A percentile compares a stretch with the other conserved stretches of the same genome.
These are phyloP conservation scores for Luperina nickerlii DNA, from an alignment of 2,888 invertebrate genomes.

Conservation along the genomic window DNA sequence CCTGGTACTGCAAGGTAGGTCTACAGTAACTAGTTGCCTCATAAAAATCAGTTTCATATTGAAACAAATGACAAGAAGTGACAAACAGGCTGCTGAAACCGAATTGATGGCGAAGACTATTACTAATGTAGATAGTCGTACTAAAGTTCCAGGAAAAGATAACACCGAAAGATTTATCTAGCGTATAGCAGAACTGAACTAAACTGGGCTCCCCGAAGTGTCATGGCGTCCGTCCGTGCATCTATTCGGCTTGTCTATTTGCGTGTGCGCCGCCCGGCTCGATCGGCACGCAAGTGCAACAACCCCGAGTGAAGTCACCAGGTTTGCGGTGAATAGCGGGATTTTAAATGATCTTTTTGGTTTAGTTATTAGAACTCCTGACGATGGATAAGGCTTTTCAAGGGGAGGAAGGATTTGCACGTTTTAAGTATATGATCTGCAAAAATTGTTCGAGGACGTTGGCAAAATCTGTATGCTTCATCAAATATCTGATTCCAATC, in stretches of 20 bases:
- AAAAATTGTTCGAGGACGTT: background rate
- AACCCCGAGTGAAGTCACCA: constrained; percentile 62
- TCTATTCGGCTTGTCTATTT: constrained; percentile 67
- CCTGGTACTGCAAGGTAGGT: background rate
- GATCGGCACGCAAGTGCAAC: constrained; percentile 60
- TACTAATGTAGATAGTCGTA: background rate
- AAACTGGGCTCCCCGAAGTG: constrained; percentile 19
- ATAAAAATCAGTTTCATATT: background rate
- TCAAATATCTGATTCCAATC: background rate
- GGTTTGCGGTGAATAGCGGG: constrained; percentile 16
- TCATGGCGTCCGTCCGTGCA: constrained; percentile 43
- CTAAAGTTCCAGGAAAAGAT: constrained; percentile 40
- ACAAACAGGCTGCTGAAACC: background rate
- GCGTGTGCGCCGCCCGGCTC: constrained; percentile 51
- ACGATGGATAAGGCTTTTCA: background rate
- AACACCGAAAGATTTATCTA: constrained; percentile 32
- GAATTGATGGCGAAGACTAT: constrained; percentile 3
- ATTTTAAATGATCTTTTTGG: background rate
- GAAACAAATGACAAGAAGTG: background rate
- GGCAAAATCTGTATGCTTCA: background rate
- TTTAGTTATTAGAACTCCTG: background rate
- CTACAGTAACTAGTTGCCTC: background rate
- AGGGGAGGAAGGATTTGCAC: background rate
- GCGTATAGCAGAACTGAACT: constrained; percentile 33
- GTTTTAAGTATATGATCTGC: background rate